phyloP scores from a whole-genome alignment of 2,113 vertebrate species.

The Himantopus leucocephalus region DNA sequence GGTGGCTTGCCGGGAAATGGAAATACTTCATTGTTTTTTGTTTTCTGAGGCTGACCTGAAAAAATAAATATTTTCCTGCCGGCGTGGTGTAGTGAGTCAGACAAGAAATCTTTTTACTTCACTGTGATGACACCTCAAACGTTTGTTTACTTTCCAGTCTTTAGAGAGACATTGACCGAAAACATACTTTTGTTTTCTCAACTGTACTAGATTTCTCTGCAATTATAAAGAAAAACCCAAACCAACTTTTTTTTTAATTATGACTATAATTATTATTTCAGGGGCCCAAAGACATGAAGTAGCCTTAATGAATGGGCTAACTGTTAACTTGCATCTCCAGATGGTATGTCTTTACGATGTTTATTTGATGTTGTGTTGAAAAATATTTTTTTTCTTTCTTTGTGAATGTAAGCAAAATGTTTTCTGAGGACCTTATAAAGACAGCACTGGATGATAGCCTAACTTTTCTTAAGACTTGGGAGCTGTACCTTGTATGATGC shows the following conservation, averaged over 20 bases:
- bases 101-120: conserved; percentile 34
- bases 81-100: not conserved
- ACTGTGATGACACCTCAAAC: conserved; percentile 25
- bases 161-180: not conserved
- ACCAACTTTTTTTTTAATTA: not conserved
- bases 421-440: conserved; percentile 35
- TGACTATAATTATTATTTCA: conserved; percentile 54
- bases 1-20: conserved; percentile 38
- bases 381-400: not conserved
- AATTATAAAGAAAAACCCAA: not conserved
- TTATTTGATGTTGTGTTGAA: conserved; percentile 11
- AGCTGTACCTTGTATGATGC: not conserved
- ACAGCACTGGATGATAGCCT: not conserved
- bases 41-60: conserved; percentile 58
- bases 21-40: conserved; percentile 52
- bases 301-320: conserved; percentile 91
- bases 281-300: conserved; percentile 79
- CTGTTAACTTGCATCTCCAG: conserved; percentile 91
- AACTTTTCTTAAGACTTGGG: not conserved
- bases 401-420: not conserved
- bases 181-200: not conserved
- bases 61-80: conserved; percentile 55
- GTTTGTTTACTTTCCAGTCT: conserved; percentile 26
- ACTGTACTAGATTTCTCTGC: not conserved
- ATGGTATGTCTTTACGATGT: conserved; percentile 77